phyloP scores from a whole-genome alignment of 1,140 invertebrate genomes.

The Drosophila tsacasi region DNA sequence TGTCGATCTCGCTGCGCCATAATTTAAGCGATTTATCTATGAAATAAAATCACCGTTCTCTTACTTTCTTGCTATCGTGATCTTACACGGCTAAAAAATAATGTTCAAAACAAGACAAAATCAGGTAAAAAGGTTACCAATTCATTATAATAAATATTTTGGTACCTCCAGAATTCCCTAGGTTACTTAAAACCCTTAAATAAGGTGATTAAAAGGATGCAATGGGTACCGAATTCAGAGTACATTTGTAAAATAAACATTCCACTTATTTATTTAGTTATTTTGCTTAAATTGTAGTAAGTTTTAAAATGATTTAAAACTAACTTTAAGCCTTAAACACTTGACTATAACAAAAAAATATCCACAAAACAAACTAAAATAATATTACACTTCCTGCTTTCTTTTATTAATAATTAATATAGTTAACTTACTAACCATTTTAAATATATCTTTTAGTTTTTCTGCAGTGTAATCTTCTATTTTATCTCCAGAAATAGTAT shows the following conservation, averaged over 20 bases:
- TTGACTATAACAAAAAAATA: neutral
- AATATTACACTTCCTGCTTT: neutral
- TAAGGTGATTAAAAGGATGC: neutral
- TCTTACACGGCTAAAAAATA: slow-evolving; percentile 4
- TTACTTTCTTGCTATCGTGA: slow-evolving; percentile 39
- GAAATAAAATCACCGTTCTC: slow-evolving; percentile 80
- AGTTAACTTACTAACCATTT: neutral
- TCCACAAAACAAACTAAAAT: neutral
- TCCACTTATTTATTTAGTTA: too few relatives aligned
- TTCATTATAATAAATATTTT: neutral
- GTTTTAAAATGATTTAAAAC: neutral
- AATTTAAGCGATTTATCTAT: slow-evolving; percentile 85
- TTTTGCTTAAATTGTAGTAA: neutral
- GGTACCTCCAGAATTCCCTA: too few relatives aligned
- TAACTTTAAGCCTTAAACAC: neutral
- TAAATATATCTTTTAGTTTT: neutral
- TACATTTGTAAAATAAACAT: too few relatives aligned
- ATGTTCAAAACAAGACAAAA: neutral
- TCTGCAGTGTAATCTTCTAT: slow-evolving; percentile 2
- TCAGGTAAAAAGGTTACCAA: neutral
- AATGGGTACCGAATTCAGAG: neutral
- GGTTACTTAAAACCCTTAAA: neutral
- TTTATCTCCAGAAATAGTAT: neutral
- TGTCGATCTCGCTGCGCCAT: slow-evolving; percentile 71
- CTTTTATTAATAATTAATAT: neutral